A percentile compares a stretch with the other conserved stretches of the same genome.
phyloP scores from a whole-genome alignment of 35 echinoderm and acorn worm genomes.

The Apostichopus japonicus region DNA sequence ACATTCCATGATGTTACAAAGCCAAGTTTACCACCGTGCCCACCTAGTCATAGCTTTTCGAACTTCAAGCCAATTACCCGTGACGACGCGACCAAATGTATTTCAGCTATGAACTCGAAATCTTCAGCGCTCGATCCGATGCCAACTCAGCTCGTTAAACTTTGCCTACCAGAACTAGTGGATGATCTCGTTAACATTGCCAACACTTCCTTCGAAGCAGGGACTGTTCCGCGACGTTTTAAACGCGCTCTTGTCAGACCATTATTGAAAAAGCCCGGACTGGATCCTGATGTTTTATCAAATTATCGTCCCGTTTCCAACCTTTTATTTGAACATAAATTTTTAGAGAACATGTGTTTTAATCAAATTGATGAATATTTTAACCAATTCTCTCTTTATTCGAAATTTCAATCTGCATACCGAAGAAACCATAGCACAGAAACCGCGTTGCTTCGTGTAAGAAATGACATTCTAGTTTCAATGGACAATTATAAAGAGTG shows the following conservation, averaged over 20 bases:
- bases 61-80: background rate
- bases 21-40: background rate
- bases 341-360: background rate
- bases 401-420: no score
- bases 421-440: no score
- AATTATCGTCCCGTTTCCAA: slow-evolving; percentile 1
- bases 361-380: background rate
- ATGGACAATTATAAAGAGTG: no score
- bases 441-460: no score
- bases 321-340: background rate
- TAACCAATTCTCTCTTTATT: no score
- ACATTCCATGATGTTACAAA: background rate
- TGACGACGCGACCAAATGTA: background rate
- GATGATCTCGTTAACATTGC: slow-evolving; percentile 24
- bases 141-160: slow-evolving; percentile 12
- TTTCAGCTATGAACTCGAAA: background rate
- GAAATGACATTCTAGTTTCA: no score
- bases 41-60: background rate
- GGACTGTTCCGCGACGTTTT: background rate
- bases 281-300: background rate
- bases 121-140: slow-evolving; percentile 3
- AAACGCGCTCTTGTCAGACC: slow-evolving; percentile 4
- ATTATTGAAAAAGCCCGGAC: background rate
- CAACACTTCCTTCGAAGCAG: slow-evolving; percentile 10
- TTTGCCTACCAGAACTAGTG: slow-evolving; percentile 9